Evolutionary conservation across 2,797 vertebrate species (phyloP).

Genomic region (Cryptoblepharus egeriae): DNA sequence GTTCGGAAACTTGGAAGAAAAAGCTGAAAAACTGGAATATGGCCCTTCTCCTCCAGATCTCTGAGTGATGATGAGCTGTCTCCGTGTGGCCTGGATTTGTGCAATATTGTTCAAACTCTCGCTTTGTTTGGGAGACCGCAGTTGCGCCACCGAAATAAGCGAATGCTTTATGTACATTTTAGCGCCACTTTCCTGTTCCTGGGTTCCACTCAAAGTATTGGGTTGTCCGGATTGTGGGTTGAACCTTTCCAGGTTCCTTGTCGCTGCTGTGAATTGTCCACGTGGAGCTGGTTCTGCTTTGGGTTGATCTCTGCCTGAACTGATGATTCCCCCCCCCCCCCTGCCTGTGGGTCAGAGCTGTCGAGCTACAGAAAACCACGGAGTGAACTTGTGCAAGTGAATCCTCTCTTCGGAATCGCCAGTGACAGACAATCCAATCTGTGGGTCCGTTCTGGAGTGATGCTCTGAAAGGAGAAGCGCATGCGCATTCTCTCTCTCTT

Average conservation of each 20-base stretch:
- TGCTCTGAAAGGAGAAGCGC: constrained; percentile 21
- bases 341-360: not conserved
- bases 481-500: accelerated
- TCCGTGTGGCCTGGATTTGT: not conserved
- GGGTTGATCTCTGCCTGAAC: too few relatives aligned
- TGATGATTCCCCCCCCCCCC: not conserved
- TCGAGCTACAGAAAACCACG: too few relatives aligned
- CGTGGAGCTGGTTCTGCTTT: not conserved
- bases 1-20: not conserved
- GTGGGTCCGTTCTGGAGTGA: accelerated
- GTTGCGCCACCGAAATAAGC: too few relatives aligned
- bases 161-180: not conserved
- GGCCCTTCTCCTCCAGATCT: constrained; percentile 15
- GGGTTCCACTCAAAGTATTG: constrained; percentile 3
- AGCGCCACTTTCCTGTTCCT: not conserved
- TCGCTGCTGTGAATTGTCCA: constrained; percentile 38
- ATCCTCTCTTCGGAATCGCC: not conserved
- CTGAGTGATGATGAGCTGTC: not conserved
- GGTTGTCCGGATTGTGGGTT: not conserved
- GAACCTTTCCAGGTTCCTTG: constrained; percentile 46
- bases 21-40: not conserved
- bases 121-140: too few relatives aligned
- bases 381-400: too few relatives aligned
- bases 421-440: too few relatives aligned
- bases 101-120: not conserved